Conservation (phyloP, 2,113 vertebrate genomes). For the Cottus gobio region DNA sequence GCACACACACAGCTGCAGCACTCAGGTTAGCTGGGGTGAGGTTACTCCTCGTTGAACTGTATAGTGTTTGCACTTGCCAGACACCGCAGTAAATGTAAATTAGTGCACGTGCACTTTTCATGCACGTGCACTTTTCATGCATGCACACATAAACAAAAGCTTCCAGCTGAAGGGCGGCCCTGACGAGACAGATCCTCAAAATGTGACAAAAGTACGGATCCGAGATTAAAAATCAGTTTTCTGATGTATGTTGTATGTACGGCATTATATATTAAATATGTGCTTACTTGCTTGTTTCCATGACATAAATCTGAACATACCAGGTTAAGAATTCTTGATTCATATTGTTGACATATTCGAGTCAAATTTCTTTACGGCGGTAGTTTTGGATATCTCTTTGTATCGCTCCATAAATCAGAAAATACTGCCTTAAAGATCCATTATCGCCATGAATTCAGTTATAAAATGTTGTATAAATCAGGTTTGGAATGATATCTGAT, state of each 20-base stretch:
- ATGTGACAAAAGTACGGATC: neutral
- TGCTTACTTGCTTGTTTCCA: neutral
- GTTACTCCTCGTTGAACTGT: slow-evolving; percentile 30
- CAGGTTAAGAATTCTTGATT: too few relatives aligned
- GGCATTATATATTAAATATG: too few relatives aligned
- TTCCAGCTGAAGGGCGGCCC: slow-evolving; percentile 12
- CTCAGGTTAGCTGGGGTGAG: slow-evolving; percentile 33
- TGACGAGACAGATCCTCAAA: neutral
- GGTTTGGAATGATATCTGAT: neutral
- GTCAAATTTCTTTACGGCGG: too few relatives aligned
- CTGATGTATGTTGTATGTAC: neutral
- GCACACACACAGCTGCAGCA: neutral
- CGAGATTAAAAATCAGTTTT: neutral
- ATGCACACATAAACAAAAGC: slow-evolving; percentile 32
- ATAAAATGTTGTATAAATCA: neutral
- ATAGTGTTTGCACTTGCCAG: neutral
- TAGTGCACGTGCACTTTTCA: slow-evolving; percentile 47
- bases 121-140: slow-evolving; percentile 56
- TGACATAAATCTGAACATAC: neutral
- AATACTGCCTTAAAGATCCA: too few relatives aligned
- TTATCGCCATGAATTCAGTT: too few relatives aligned
- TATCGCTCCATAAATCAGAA: too few relatives aligned
- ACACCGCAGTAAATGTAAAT: slow-evolving; percentile 5
- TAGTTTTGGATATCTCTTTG: too few relatives aligned
- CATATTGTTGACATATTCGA: too few relatives aligned